A percentile compares a stretch with the other conserved stretches of the same genome.
These are phyloP conservation scores for Taeniopygia guttata DNA, from an alignment of 2,797 vertebrate genomes.

Conservation along the genomic window DNA sequence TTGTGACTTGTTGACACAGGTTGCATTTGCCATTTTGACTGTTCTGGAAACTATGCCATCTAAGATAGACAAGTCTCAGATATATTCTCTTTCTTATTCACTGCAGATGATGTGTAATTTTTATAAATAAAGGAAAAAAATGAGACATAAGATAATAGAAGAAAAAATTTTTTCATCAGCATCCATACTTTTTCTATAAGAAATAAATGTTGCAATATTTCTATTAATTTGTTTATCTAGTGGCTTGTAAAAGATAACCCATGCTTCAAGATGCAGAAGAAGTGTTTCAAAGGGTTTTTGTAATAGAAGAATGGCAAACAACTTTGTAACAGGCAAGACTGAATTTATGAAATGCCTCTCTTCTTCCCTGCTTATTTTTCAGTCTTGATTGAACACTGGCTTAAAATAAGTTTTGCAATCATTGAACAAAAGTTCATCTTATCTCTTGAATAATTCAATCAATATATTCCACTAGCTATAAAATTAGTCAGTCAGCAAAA, in stretches of 20 bases:
- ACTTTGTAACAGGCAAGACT: not conserved
- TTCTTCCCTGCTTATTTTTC: not conserved
- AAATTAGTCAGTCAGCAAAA: not conserved
- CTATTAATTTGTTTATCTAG: not conserved
- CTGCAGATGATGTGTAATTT: not conserved
- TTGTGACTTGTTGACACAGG: too few species aligned
- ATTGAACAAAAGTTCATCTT: not conserved
- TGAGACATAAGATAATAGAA: fast-evolving
- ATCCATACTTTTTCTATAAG: not conserved
- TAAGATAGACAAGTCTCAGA: not conserved
- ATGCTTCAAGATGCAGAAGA: not conserved
- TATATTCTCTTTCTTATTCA: not conserved
- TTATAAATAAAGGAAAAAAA: not conserved
- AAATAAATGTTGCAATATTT: fast-evolving
- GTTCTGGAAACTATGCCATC: not conserved
- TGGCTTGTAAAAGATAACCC: not conserved
- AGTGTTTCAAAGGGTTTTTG: not conserved
- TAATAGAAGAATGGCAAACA: not conserved
- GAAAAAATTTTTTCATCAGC: not conserved
- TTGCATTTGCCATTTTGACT: not conserved
- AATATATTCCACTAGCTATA: not conserved
- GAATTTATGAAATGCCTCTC: not conserved
- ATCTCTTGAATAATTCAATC: not conserved
- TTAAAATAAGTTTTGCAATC: not conserved
- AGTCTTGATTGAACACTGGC: not conserved